Percentiles rank a stretch among this genome's conserved stretches.
phyloP scores from a whole-genome alignment of 1,140 invertebrate species.

The Choristoneura fumiferana region DNA sequence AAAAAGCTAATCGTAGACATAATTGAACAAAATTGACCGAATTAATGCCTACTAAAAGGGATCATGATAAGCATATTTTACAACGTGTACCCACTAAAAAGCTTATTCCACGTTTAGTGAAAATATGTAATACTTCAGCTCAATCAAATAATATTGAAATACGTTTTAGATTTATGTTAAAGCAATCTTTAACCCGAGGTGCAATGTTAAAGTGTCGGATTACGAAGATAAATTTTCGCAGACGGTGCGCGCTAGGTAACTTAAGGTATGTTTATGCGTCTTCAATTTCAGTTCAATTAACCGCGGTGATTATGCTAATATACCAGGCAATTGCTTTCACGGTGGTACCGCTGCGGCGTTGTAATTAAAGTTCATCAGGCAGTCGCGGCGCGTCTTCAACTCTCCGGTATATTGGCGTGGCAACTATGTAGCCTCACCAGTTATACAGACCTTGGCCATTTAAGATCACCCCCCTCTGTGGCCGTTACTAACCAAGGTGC shows the following conservation, averaged over 20 bases:
- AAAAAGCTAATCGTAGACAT: too few relatives aligned
- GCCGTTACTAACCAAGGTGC: background rate
- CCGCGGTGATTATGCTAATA: constrained; percentile 49
- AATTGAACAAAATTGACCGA: too few relatives aligned
- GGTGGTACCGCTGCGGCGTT: constrained; percentile 30
- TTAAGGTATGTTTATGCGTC: constrained; percentile 2
- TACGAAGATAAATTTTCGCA: background rate
- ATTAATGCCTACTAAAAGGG: too few relatives aligned
- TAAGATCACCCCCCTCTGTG: constrained; percentile 19
- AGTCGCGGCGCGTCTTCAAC: constrained; percentile 35
- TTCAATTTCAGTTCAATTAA: constrained; percentile 41
- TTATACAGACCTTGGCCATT: constrained; percentile 27
- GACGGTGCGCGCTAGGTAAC: background rate
- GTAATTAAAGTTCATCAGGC: constrained; percentile 53
- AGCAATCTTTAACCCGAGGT: too few relatives aligned
- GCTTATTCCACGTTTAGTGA: too few relatives aligned
- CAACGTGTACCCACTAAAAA: too few relatives aligned
- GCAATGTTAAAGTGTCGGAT: too few relatives aligned
- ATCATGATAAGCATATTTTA: too few relatives aligned
- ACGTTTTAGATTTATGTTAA: too few relatives aligned
- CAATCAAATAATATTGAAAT: too few relatives aligned
- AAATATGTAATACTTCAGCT: too few relatives aligned
- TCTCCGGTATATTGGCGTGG: constrained; percentile 26
- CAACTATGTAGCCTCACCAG: background rate
- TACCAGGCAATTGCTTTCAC: constrained; percentile 44